Evolutionary conservation across 2,797 vertebrate species (phyloP).

Genomic region (Phoebastria nigripes): DNA sequence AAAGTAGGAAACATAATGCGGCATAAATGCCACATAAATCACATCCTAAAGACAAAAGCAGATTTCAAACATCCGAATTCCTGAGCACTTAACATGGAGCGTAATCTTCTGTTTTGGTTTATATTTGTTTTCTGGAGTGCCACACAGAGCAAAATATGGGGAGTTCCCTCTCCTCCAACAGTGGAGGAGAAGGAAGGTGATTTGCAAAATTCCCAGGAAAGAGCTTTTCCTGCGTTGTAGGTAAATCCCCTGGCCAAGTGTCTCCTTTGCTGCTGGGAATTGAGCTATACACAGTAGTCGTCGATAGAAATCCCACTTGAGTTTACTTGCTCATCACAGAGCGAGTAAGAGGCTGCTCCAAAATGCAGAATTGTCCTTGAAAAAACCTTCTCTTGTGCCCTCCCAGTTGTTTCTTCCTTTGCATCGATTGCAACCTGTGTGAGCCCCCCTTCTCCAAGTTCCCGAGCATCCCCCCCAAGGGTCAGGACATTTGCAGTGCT

Average conservation of each 20-base stretch:
- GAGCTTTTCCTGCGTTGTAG: neutral
- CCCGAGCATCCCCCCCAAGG: neutral
- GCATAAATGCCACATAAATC: slow-evolving; percentile 54
- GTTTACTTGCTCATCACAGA: neutral
- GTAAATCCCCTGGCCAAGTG: neutral
- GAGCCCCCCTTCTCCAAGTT: neutral
- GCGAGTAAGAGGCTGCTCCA: neutral
- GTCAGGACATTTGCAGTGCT: neutral
- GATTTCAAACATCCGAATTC: slow-evolving; percentile 49
- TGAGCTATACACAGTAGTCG: neutral
- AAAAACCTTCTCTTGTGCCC: neutral
- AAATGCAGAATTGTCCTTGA: slow-evolving; percentile 43
- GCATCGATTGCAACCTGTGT: neutral
- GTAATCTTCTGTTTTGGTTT: slow-evolving; percentile 34
- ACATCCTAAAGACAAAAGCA: slow-evolving; percentile 55
- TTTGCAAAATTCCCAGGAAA: neutral
- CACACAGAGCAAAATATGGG: neutral
- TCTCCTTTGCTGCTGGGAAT: neutral
- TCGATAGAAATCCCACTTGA: neutral
- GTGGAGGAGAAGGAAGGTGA: neutral
- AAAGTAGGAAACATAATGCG: slow-evolving; percentile 20
- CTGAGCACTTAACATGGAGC: slow-evolving; percentile 30
- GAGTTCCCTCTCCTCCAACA: neutral
- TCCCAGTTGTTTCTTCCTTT: slow-evolving; percentile 1
- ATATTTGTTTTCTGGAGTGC: neutral